Conservation (phyloP, 2,797 vertebrate genomes). For the Astyanax mexicanus region DNA sequence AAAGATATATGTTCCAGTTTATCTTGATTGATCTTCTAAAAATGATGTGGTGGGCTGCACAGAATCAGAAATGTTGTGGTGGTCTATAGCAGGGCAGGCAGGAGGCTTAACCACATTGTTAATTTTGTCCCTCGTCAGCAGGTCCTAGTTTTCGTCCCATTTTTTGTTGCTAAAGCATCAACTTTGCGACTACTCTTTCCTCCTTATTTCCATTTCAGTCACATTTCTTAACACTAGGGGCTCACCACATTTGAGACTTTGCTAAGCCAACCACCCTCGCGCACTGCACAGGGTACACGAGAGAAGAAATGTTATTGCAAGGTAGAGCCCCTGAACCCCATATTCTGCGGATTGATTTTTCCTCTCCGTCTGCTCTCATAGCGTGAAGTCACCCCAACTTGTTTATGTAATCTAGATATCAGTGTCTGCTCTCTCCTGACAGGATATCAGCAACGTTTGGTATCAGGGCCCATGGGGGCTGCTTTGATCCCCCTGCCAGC, state of each 20-base stretch:
- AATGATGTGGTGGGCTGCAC: neutral
- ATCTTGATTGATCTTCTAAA: conserved; percentile 61
- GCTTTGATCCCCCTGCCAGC: conserved; percentile 63
- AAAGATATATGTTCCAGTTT: conserved; percentile 58
- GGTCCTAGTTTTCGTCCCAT: conserved; percentile 25
- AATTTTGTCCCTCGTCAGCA: conserved; percentile 31
- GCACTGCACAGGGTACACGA: conserved; percentile 9
- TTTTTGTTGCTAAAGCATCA: conserved; percentile 7
- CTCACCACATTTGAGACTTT: conserved; percentile 16
- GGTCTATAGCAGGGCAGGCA: neutral
- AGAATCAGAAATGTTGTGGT: neutral
- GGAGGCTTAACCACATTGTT: conserved; percentile 13
- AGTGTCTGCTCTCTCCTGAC: conserved; percentile 55
- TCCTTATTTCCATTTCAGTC: conserved; percentile 49
- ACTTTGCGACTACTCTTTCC: neutral
- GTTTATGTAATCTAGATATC: conserved; percentile 57
- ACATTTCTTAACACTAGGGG: conserved; percentile 40
- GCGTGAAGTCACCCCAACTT: conserved; percentile 46
- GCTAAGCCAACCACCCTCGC: conserved; percentile 29
- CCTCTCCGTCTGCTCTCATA: conserved; percentile 35
- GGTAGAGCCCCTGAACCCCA: conserved; percentile 36
- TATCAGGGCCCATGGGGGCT: conserved; percentile 52
- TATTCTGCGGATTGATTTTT: conserved; percentile 53
- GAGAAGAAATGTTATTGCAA: conserved; percentile 47
- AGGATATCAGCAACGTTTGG: conserved; percentile 62